Evolutionary conservation across 2,888 invertebrate genomes (phyloP).

Genomic region (Erebia epiphron): DNA sequence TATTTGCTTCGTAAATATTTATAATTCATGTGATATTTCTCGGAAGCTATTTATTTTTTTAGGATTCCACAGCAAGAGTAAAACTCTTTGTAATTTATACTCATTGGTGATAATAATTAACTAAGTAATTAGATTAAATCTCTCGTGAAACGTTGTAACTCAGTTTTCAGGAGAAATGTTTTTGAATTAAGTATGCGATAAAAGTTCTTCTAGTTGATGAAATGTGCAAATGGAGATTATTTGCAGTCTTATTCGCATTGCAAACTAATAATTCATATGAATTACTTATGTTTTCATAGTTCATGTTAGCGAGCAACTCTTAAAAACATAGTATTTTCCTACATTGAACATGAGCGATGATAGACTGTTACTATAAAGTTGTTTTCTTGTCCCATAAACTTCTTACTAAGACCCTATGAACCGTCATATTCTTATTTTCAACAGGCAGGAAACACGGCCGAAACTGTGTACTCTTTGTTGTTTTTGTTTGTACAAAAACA

Average conservation of each 20-base stretch:
- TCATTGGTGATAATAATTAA: too few relatives aligned
- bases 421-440: conserved; percentile 35
- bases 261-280: neutral
- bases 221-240: neutral
- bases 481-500: conserved; percentile 30
- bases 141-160: neutral
- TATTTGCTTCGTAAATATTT: neutral
- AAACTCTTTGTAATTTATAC: too few relatives aligned
- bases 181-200: conserved; percentile 11
- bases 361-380: conserved; percentile 9
- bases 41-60: neutral
- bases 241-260: neutral
- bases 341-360: neutral
- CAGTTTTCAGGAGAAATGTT: conserved; percentile 18
- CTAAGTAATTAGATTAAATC: too few relatives aligned
- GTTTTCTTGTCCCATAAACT: conserved; percentile 14
- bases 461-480: too few relatives aligned
- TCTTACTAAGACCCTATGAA: conserved; percentile 21
- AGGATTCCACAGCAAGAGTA: too few relatives aligned
- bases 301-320: neutral
- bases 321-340: neutral
- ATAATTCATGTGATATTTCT: neutral
- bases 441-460: conserved; percentile 33
- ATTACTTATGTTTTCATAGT: neutral
- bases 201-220: neutral